A percentile compares a stretch with the other conserved stretches of the same genome.
phyloP scores from a whole-genome alignment of 1,140 invertebrate genomes.

The Piezodorus guildinii region DNA sequence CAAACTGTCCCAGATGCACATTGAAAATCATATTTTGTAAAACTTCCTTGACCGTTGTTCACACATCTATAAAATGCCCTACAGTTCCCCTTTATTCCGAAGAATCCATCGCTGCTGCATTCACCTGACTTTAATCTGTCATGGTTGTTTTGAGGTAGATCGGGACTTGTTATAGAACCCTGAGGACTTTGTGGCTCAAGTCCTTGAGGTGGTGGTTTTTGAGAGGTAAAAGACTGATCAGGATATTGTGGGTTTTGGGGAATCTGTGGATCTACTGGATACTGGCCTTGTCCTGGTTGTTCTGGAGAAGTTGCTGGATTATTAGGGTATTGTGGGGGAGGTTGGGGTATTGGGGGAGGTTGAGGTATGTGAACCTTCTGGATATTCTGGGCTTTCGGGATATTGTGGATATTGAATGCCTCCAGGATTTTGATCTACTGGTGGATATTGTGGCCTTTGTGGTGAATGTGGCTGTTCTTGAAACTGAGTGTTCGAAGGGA shows the following conservation, averaged over 20 bases:
- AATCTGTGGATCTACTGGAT: constrained; percentile 18
- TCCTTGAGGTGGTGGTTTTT: constrained; percentile 4
- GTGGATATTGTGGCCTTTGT: constrained; percentile 4
- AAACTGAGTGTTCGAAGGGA: not conserved
- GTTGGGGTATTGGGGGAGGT: constrained; percentile 16
- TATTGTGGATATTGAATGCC: constrained; percentile 13
- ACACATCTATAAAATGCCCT: constrained; percentile 56
- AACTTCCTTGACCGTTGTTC: constrained; percentile 43
- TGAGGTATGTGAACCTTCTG: constrained; percentile 16
- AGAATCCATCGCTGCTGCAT: constrained; percentile 40
- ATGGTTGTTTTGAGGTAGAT: not conserved
- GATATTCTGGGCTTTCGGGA: constrained; percentile 20
- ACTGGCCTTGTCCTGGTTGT: constrained; percentile 22
- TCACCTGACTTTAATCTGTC: constrained; percentile 16
- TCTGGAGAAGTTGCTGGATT: constrained; percentile 23
- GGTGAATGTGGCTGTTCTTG: constrained; percentile 1
- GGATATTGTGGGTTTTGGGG: constrained; percentile 1
- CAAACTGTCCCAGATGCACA: constrained; percentile 54
- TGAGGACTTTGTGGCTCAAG: not conserved
- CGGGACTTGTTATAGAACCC: no score
- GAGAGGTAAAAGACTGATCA: constrained; percentile 6
- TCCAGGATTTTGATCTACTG: constrained; percentile 20
- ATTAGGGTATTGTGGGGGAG: not conserved
- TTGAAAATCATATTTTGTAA: constrained; percentile 46
- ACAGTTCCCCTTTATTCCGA: constrained; percentile 46